Base-by-base conservation (phyloP, 1,140 invertebrate species). In the Heliothis subflexa region DNA sequence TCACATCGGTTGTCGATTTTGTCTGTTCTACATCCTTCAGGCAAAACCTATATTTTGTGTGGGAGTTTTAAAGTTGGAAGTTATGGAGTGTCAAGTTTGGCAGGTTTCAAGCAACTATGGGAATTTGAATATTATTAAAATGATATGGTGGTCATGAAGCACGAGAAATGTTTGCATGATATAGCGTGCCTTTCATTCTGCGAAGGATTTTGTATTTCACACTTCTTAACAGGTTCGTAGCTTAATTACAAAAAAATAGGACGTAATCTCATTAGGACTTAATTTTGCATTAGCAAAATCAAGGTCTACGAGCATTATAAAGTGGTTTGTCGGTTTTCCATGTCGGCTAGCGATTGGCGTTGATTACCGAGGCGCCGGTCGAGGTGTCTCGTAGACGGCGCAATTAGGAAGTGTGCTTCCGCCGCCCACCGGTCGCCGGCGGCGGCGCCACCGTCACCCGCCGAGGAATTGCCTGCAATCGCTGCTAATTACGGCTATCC, bases 361-460 rank as follows among this genome's bases (percentile, higher is more conserved):
- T 91, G 91, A 92, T 92, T 93, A 88, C 78, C 88, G 86, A 94
- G 91, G 91, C 91, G 90, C 92, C 91, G 89, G 89, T 84, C 86
- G 90, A 93, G 92, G 92, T 94, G 91, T 93, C 74, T 77, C 92
- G 85, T 86, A 88, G 88, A 91, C 87, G 85, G 62, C 87, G 83
- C 90, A 94, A 94, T 93, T 92, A 94, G 92, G 92, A 94, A 89
- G 88, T 93, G 89, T 74, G 89, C 87, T 91, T 94, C 92, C 92
- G 92, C 92, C 92, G 92, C 92, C 92, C 92, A 94, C 91, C 85
- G 83, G 66, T 68, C 52, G 78, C 66, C 78, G 73, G 47, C 73
- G 47, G 81, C 89, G 90, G 88, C 92, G 90, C 90, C 91, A 88
- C 83, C 86, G 83, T 88, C 90, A 88, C 88, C 89, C 89, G 87